These are phyloP conservation scores for Mellilla xanthometata DNA, from an alignment of 2,888 invertebrate species.

Conservation along the genomic window DNA sequence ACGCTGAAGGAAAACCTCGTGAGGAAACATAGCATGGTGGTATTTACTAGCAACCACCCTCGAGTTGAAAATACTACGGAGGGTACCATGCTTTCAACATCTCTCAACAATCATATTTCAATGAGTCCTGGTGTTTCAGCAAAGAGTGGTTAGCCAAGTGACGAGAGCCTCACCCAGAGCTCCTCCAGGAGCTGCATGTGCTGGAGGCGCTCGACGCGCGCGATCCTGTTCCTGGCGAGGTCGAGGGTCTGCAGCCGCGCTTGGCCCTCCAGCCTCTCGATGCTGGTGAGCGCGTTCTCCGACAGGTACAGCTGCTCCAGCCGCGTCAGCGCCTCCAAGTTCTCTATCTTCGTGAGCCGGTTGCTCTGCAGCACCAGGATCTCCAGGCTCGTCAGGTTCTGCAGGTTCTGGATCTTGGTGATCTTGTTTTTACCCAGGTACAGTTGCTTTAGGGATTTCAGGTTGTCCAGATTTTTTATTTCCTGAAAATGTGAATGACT, in stretches of 20 bases:
- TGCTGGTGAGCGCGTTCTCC: conserved; percentile 92
- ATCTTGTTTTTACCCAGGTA: conserved; percentile 98
- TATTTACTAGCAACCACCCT: too few relatives aligned
- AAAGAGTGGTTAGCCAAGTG: conserved; percentile 84
- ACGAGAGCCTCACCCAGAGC: conserved; percentile 91
- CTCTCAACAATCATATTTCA: too few relatives aligned
- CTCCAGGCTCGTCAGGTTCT: conserved; percentile 86
- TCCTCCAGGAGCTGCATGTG: conserved; percentile 93
- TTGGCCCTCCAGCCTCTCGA: conserved; percentile 90
- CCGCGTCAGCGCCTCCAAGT: conserved; percentile 87
- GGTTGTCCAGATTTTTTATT: conserved; percentile 92
- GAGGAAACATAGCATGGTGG: too few relatives aligned
- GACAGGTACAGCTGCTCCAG: conserved; percentile 95
- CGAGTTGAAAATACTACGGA: too few relatives aligned
- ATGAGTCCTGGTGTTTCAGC: too few relatives aligned
- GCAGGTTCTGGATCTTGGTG: conserved; percentile 91
- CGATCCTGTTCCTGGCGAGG: conserved; percentile 93
- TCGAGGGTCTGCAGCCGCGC: conserved; percentile 92
- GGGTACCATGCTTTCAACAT: too few relatives aligned
- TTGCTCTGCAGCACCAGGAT: conserved; percentile 96
- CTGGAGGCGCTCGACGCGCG: conserved; percentile 88
- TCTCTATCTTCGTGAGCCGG: conserved; percentile 93
- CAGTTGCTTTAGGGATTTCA: conserved; percentile 89
- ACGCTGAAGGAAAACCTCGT: too few relatives aligned
- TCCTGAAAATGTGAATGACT: too few relatives aligned